Base-by-base conservation (phyloP, 2,797 vertebrate species). In the Danionella dracula region DNA sequence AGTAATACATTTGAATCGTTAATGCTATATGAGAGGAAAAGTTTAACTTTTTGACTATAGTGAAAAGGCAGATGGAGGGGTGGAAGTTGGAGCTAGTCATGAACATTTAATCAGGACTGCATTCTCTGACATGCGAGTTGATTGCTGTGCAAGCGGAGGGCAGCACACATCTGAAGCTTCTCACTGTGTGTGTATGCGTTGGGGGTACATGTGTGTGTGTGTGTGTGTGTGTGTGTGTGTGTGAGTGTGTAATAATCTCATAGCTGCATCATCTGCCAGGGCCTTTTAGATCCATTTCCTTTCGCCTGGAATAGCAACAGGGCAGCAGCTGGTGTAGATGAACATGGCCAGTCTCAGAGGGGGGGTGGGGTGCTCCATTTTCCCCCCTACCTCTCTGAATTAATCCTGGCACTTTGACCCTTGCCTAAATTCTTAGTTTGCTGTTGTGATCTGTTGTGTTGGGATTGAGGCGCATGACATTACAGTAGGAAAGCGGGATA, bases 361-460 rank as follows among this genome's bases (percentile, higher is more conserved):
- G 35, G 27, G 31, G 4, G 32, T 19, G 62, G 73, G 45, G 21
- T 51, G 46, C 20, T 62, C 54, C 46, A 34, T 50, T 38, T 23
- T 46, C 59, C 51, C 67, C 68, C 76, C 75, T 53, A 23, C 49
- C 32, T 27, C 58, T 50, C 15, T 65, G 80, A 83, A 79, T 84
- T 89, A 87, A 85, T 82, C 87, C 83, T 83, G 71, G 85, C 83
- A 85, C 85, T 78, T 80, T 88, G 83, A 90, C 86, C 89, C 77
- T 78, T 75, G 63, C 81, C 76, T 67, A 79, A 80, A 85, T 84
- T 82, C 79, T 73, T 73, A 69, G 48, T 61, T 68, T 59, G 65
- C 64, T 77, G 73, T 55, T 29, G 76, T 76, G 72, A 81, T 79
- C 80, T 75, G 61, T 70, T 53, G 76, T 61, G n/a, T n/a, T 2